A percentile compares a stretch with the other conserved stretches of the same genome.
Evolutionary conservation across 2,888 invertebrate species (phyloP).

Genomic region (Diloba caeruleocephala): DNA sequence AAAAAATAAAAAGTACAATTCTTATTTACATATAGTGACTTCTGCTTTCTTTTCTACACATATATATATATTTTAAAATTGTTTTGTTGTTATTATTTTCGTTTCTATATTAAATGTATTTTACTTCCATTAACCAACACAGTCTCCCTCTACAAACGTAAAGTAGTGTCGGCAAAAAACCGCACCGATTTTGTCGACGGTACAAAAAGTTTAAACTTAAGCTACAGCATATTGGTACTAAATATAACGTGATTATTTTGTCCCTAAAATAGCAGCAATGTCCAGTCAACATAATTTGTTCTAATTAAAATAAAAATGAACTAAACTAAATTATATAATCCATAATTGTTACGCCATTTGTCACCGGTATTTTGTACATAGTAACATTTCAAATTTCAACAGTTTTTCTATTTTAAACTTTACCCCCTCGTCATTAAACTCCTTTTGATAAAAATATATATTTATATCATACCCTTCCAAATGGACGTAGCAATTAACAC

Average conservation of each 20-base stretch:
- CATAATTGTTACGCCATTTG: slow-evolving; percentile 32
- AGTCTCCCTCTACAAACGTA: slow-evolving; percentile 5
- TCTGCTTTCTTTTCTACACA: no score
- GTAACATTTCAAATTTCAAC: no score
- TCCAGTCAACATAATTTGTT: slow-evolving; percentile 39
- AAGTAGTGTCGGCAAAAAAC: slow-evolving; percentile 7
- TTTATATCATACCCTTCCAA: slow-evolving; percentile 9
- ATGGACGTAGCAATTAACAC: slow-evolving; percentile 20
- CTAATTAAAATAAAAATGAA: slow-evolving; percentile 35
- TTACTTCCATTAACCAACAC: slow-evolving; percentile 14
- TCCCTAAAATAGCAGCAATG: slow-evolving; percentile 34
- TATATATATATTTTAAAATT: no score
- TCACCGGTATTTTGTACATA: slow-evolving; percentile 5
- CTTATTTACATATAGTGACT: background rate
- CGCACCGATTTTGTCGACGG: slow-evolving; percentile 20
- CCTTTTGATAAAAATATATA: slow-evolving; percentile 1
- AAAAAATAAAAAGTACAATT: slow-evolving; percentile 18
- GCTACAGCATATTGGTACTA: slow-evolving; percentile 26
- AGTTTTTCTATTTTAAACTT: no score
- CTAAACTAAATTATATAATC: slow-evolving; percentile 10
- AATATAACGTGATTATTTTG: slow-evolving; percentile 23
- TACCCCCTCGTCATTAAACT: no score
- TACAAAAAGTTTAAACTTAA: slow-evolving; percentile 31
- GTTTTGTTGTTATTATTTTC: background rate
- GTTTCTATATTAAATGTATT: background rate